phyloP scores from a whole-genome alignment of 2,888 invertebrate genomes.

The Nycteola revayana region DNA sequence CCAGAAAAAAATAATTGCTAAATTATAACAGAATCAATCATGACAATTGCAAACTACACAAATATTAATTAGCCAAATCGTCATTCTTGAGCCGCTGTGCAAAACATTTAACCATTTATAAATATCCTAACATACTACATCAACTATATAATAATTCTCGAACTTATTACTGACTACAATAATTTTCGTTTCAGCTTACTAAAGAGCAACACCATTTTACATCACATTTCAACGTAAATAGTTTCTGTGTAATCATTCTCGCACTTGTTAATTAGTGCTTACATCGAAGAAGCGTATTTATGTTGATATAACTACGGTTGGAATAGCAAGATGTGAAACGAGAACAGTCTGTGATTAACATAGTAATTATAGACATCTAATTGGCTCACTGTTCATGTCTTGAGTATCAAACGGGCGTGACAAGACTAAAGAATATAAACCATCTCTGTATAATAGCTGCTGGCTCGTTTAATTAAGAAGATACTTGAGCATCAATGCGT shows the following conservation, averaged over 20 bases:
- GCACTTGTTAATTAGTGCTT: constrained; percentile 61
- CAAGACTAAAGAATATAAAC: constrained; percentile 47
- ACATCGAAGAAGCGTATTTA: constrained; percentile 58
- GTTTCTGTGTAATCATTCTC: constrained; percentile 53
- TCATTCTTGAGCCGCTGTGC: too few species aligned
- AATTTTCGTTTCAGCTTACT: constrained; percentile 9
- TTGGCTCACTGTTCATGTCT: constrained; percentile 74
- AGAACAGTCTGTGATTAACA: constrained; percentile 76
- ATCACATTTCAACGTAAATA: constrained; percentile 27
- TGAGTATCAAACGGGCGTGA: constrained; percentile 71
- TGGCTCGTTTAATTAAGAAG: constrained; percentile 66
- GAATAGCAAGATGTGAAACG: constrained; percentile 69
- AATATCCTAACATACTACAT: too few species aligned
- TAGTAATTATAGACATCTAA: constrained; percentile 78
- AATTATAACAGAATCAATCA: too few species aligned
- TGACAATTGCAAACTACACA: too few species aligned
- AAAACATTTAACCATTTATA: too few species aligned
- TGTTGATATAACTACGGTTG: constrained; percentile 70
- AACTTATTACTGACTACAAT: neutral
- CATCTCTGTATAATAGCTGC: constrained; percentile 31
- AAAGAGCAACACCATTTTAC: constrained; percentile 11
- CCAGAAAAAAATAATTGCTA: too few species aligned
- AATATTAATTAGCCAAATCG: too few species aligned
- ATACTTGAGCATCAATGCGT: constrained; percentile 44
- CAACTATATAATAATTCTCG: too few species aligned